Conservation (phyloP, 1,140 invertebrate genomes). For the Lanistes nyassanus region DNA sequence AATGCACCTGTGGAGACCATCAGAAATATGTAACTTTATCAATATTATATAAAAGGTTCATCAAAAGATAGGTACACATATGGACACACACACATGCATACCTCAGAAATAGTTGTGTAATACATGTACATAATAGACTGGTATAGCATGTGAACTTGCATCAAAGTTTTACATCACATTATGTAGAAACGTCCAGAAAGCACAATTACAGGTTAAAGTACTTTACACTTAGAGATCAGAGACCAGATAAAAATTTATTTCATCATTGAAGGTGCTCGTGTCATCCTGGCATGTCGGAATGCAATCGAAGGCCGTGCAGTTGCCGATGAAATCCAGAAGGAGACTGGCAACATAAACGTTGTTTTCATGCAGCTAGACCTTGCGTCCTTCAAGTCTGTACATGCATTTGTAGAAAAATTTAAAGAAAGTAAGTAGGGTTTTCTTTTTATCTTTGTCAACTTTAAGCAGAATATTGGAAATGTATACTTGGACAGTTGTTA, state of each 20-base stretch:
- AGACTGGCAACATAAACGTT: constrained; percentile 78
- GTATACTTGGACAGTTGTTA: too few relatives aligned
- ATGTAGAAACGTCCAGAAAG: neutral
- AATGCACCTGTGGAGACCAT: too few relatives aligned
- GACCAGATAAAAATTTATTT: neutral
- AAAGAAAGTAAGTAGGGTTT: constrained; percentile 70
- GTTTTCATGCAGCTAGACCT: constrained; percentile 80
- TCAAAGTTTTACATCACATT: too few relatives aligned
- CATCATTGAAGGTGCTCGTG: constrained; percentile 65
- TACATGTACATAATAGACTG: neutral
- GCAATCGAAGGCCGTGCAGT: constrained; percentile 72
- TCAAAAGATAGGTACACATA: neutral
- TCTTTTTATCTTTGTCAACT: too few relatives aligned
- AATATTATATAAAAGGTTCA: neutral
- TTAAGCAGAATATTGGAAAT: too few relatives aligned
- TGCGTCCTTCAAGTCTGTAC: constrained; percentile 77
- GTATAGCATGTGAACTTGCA: neutral
- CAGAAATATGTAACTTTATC: too few relatives aligned
- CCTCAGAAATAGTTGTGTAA: too few relatives aligned
- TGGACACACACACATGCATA: neutral
- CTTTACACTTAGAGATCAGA: too few relatives aligned
- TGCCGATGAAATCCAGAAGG: constrained; percentile 71
- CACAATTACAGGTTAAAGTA: neutral
- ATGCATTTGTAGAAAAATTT: constrained; percentile 76
- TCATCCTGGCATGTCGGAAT: constrained; percentile 71